Conservation (phyloP, 1,140 invertebrate species). For the Atopsyche davidsoni region DNA sequence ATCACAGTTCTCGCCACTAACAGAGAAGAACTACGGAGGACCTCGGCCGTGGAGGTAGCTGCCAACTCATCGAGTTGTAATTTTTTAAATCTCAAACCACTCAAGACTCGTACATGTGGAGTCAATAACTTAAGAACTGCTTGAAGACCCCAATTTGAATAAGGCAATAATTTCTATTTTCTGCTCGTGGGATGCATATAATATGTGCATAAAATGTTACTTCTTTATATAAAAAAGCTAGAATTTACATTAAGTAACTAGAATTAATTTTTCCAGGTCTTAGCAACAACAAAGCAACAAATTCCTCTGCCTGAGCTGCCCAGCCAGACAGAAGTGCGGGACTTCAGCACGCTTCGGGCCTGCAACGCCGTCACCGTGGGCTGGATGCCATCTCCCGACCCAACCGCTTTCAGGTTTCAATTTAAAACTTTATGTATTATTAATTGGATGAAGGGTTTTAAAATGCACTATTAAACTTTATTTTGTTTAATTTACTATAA, state of each 20-base stretch:
- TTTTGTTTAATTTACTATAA: no score
- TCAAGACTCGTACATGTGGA: slow-evolving; percentile 1
- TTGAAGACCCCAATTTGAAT: no score
- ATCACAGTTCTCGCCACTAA: slow-evolving; percentile 34
- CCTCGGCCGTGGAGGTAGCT: slow-evolving; percentile 37
- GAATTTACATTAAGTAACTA: not conserved
- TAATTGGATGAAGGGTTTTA: no score
- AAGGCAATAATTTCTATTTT: no score
- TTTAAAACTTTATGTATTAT: no score
- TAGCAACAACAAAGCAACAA: slow-evolving; percentile 37
- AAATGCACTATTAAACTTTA: no score
- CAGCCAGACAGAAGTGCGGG: slow-evolving; percentile 33
- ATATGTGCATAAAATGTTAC: no score
- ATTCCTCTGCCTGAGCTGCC: slow-evolving; percentile 42
- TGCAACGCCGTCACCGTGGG: slow-evolving; percentile 43
- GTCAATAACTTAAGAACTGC: not conserved
- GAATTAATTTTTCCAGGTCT: slow-evolving; percentile 32
- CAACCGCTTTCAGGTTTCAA: slow-evolving; percentile 26
- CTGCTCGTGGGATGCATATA: no score
- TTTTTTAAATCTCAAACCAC: slow-evolving; percentile 1
- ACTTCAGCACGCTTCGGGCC: slow-evolving; percentile 34
- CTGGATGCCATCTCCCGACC: slow-evolving; percentile 40
- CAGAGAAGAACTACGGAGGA: slow-evolving; percentile 34
- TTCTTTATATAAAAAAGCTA: not conserved
- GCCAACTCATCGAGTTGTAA: no score